phyloP scores from a whole-genome alignment of 2,888 invertebrate species.

The Lepidonotus clava region DNA sequence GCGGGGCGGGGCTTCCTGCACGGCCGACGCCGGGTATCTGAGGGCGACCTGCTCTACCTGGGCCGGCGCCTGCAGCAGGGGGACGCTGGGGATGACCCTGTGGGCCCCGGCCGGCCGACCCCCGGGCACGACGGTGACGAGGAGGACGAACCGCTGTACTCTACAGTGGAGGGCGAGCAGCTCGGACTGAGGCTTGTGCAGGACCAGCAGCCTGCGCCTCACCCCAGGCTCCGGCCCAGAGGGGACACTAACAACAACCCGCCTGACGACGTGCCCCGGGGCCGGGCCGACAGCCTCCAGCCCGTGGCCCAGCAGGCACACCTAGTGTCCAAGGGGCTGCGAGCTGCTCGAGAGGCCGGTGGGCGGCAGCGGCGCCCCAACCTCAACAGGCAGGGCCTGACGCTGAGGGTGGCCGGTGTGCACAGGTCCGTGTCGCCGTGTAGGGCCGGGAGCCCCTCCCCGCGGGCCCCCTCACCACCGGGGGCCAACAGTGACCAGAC shows the following conservation, averaged over 20 bases:
- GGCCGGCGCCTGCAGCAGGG: not conserved
- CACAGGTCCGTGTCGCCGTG: not conserved
- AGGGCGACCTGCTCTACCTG: slow-evolving; percentile 8
- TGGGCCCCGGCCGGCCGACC: not conserved
- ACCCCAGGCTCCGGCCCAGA: not conserved
- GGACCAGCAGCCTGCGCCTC: not conserved
- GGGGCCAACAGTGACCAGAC: too few species aligned
- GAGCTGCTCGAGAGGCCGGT: not conserved
- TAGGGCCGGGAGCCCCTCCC: not conserved
- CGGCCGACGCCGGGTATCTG: slow-evolving; percentile 21
- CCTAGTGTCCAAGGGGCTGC: not conserved
- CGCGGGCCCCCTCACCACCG: not conserved
- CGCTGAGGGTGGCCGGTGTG: not conserved
- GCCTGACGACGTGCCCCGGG: not conserved
- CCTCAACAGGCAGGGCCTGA: not conserved
- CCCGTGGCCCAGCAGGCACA: not conserved
- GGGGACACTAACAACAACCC: slow-evolving; percentile 40
- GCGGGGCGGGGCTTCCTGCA: not conserved
- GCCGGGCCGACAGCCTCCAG: not conserved
- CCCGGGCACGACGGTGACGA: slow-evolving; percentile 14
- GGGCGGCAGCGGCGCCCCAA: not conserved
- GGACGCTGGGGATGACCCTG: not conserved
- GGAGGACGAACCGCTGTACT: slow-evolving; percentile 21
- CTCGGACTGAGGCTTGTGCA: not conserved
- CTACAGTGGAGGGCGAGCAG: not conserved